Evolutionary conservation across 2,888 invertebrate genomes (phyloP), one percentile per base, ranked within the genome.

Genomic region (Lasius fuliginosus): DNA sequence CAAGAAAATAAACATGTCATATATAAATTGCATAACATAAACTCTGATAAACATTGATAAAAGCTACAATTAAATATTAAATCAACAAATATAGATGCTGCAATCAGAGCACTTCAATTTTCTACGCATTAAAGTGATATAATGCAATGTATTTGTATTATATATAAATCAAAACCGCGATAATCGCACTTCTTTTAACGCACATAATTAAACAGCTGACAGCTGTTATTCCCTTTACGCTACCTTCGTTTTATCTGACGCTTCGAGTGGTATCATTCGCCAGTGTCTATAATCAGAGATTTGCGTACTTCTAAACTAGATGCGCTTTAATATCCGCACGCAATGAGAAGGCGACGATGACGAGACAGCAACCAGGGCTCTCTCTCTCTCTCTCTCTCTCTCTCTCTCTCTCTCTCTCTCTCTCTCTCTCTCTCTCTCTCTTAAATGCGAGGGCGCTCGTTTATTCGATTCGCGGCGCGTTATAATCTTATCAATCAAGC

Each of bases 401-500:
- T 82, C 23, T 53, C n/a, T 42, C 42, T 62, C 33, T 42, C 12
- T 42, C 42, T 46, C 12, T 46, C 42, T 49, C 23, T 53, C n/a
- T 42, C 42, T 62, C 33, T 42, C 12, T 42, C 42, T 46, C 4
- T 42, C 42, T 49, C n/a, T 53, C n/a, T n/a, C 53, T 53, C 49
- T 82, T n/a, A 36, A 71, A 69, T 64, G 56, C 64, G 53, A 58
- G 30, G 42, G 75, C 18, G 65, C 76, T 77, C 42, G 64, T 76
- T 82, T 58, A 76, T 76, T 74, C 76, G 82, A 82, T 82, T 74
- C 82, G 77, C 65, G 74, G 64, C 64, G 64, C 60, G 73, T 81
- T 73, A 62, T 81, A 81, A 81, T 81, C 79, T 81, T 81, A 81
- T 81, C 79, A 81, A 81, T 81, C 79, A 81, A 73, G 46, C 79